phyloP scores from a whole-genome alignment of 2,888 invertebrate genomes.

The Trachelus stipa region DNA sequence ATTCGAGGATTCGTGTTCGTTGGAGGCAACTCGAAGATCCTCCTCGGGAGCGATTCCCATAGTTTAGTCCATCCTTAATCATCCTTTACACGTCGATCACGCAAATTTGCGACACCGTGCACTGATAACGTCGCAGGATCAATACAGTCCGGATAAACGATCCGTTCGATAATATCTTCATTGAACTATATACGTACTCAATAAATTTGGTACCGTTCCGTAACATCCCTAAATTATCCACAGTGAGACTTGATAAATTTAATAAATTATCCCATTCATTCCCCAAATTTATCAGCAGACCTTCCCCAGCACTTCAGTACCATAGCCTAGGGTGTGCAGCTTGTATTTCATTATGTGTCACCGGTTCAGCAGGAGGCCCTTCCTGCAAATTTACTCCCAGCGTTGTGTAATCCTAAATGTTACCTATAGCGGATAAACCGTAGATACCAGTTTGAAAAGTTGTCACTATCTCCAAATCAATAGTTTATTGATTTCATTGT shows the following conservation, averaged over 20 bases:
- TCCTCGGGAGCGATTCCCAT: not conserved
- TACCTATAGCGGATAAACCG: not conserved
- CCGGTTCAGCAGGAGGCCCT: slow-evolving; percentile 19
- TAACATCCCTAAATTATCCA: not conserved
- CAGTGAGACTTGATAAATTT: slow-evolving; percentile 49
- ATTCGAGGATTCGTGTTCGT: slow-evolving; percentile 14
- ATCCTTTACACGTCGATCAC: not conserved
- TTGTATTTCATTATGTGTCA: slow-evolving; percentile 48
- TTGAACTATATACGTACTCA: not conserved
- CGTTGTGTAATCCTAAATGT: not conserved
- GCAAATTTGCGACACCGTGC: not conserved
- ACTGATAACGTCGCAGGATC: not conserved
- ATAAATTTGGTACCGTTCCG: not conserved
- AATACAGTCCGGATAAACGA: not conserved
- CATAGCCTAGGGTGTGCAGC: slow-evolving; percentile 26
- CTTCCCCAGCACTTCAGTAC: slow-evolving; percentile 14
- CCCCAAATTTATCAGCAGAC: slow-evolving; percentile 53
- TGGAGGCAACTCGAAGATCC: not conserved
- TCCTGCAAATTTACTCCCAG: slow-evolving; percentile 1
- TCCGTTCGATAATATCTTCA: not conserved
- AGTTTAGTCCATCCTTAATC: not conserved
- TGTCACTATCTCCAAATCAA: not conserved
- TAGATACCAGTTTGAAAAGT: not conserved
- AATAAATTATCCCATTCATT: slow-evolving; percentile 56
- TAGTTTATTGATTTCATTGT: slow-evolving; percentile 57